Base-by-base conservation (phyloP, 1,140 invertebrate species). In the Drosophila repletoides region DNA sequence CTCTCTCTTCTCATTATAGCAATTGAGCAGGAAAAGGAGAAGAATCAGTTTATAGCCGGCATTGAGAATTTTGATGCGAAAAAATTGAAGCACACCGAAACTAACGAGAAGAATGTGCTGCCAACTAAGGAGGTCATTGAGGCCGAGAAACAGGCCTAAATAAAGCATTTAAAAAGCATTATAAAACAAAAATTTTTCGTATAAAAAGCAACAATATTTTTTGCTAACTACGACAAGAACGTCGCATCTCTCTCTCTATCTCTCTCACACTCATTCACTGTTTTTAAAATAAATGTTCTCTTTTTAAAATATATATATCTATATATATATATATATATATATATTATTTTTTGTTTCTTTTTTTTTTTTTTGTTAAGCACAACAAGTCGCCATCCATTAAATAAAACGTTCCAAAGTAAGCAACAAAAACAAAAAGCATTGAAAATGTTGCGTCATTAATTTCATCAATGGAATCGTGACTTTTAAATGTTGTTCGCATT, bases 1-100 rank as follows among this genome's bases (percentile, higher is more conserved):
- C 10, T 58, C 19, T 36, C 28, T 36, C 15, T 46, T 24, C 5
- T 77, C 63, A 71, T 91, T 92, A 55, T 91, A 97, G 96, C 93
- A 53, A 97, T 97, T 86, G 94, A 96, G 89, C 94, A 95, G 81
- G 96, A 97, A 89, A 97, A 97, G 90, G 95, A 93, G 69, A 95
- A 97, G 90, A 95, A 95, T 90, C 93, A 96, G 76, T 93, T 97
- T 68, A 93, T 97, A 72, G 95, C 95, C 81, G 96, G 96, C 69
- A 97, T 98, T 81, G 96, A 97, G 91, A 95, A 95, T 89, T 97
- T 97, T 90, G 95, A 97, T 92, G 91, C 94, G 21, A 93, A 92
- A 64, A 96, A 96, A 91, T 90, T 98, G 91, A 97, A 97, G 91
- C 96, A 95, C 87, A 95, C 96, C 36, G 95, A 97, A 91, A 97